These are phyloP conservation scores for Enteromius afrohamiltoni DNA, from an alignment of 2,797 vertebrate species.

Conservation along the genomic window DNA sequence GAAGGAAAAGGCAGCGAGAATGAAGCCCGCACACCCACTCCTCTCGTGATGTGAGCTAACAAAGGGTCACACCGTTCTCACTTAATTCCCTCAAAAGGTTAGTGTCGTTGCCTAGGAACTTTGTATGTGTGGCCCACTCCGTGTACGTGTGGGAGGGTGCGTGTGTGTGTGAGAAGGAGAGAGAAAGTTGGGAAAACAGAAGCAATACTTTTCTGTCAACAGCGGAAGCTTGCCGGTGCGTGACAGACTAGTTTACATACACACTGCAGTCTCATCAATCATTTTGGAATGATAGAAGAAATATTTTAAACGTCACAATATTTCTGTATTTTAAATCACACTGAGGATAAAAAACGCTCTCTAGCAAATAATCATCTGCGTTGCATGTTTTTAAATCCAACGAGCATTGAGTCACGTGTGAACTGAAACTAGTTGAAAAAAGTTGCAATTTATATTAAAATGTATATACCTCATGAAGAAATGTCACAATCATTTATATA, in stretches of 20 bases:
- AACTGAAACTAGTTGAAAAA: background rate
- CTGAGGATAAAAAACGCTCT: background rate
- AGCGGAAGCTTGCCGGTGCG: background rate
- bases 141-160: background rate
- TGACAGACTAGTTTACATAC: background rate
- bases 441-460: background rate
- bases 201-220: background rate
- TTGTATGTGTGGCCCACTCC: constrained; percentile 64
- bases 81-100: constrained; percentile 75
- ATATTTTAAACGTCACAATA: background rate
- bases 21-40: constrained; percentile 59
- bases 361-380: background rate
- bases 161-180: constrained; percentile 31
- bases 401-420: background rate
- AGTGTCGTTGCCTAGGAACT: constrained; percentile 70
- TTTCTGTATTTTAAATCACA: background rate
- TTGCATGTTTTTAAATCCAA: background rate
- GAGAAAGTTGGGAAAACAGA: constrained; percentile 56
- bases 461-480: background rate
- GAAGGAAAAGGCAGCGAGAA: constrained; percentile 58
- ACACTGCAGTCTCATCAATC: background rate
- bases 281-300: background rate
- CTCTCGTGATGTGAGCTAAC: constrained; percentile 61
- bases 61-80: constrained; percentile 70
- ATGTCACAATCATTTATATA: background rate